Evolutionary conservation across 2,888 invertebrate genomes (phyloP), one percentile per base, ranked within the genome.

Genomic region (Ophion slaviceki): DNA sequence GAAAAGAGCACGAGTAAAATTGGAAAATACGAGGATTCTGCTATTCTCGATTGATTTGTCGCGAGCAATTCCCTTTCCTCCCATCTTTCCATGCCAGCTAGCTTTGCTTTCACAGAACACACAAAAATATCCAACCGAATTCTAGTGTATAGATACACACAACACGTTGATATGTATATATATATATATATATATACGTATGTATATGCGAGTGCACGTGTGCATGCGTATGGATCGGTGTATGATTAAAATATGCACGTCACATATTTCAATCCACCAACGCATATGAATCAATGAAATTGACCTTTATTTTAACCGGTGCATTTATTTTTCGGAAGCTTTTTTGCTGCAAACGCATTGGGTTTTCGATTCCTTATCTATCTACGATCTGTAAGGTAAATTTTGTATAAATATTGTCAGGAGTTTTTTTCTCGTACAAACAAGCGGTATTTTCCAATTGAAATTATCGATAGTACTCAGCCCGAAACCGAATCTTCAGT

Each of bases 181-280:
- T 45, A 64, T 64, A 82, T 28, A 64, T 45, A 45, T 45, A 45
- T 45, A 8, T 10, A 10, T 45, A 45, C 20, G 20, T 20, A 57
- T 36, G 2, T 14, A 57, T 59, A 24, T 17, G 7, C 14, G 10
- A 36, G 24, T 28, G 40, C 8, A 10, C 32, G 53, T 68, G 40
- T 72, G 59, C n/a, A 32, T 0, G 20, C 2, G 59, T 66, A 14
- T 86, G 87, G 83, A 88, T 66, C 89, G 88, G 85, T 87, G 84
- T 87, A 89, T 92, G 91, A 92, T 92, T 92, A 91, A 92, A 92
- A 92, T 92, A 92, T 92, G 90, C 90, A 91, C 89, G 89, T 89
- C 81, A 64, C 80, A 82, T 80, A 79, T 61, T 72, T 85, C 76
- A 67, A 82, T 53, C 70, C n/a, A 20, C 36, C 70, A 75, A 62